A percentile compares a stretch with the other conserved stretches of the same genome.
Conservation (phyloP, 2,113 vertebrate species). For the Periophthalmus modestus region DNA sequence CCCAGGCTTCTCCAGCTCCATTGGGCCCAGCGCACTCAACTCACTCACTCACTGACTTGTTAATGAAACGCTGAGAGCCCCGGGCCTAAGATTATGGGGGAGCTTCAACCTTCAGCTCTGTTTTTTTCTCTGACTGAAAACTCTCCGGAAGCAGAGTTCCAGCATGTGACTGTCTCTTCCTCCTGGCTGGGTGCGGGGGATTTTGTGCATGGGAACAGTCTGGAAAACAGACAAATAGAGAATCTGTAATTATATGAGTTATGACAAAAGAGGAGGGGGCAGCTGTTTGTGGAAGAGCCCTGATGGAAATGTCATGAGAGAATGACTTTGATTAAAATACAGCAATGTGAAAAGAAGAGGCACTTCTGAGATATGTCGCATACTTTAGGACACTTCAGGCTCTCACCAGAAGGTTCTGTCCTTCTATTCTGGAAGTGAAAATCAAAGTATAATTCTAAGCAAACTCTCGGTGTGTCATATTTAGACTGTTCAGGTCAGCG, state of each 20-base stretch:
- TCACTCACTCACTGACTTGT: constrained; percentile 59
- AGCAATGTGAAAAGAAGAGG: too few species aligned
- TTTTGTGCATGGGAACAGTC: constrained; percentile 34
- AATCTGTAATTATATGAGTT: constrained; percentile 30
- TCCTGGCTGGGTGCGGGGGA: not conserved
- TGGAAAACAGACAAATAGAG: constrained; percentile 16
- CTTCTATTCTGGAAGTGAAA: too few species aligned
- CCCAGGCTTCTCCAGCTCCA: constrained; percentile 53
- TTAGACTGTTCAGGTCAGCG: too few species aligned
- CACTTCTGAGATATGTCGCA: too few species aligned
- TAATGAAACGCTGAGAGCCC: constrained; percentile 66
- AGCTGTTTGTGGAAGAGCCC: not conserved
- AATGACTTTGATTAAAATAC: too few species aligned
- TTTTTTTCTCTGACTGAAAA: constrained; percentile 39
- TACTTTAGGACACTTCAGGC: too few species aligned
- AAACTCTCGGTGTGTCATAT: too few species aligned
- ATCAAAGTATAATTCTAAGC: too few species aligned
- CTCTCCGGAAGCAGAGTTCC: constrained; percentile 44
- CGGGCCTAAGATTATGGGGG: constrained; percentile 45
- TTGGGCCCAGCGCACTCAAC: constrained; percentile 46
- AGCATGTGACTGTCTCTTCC: constrained; percentile 11
- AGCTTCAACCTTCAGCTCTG: constrained; percentile 42
- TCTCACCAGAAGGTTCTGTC: too few species aligned
- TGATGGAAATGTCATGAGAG: constrained; percentile 50
- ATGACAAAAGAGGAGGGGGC: constrained; percentile 11